Conservation (phyloP, 2,113 vertebrate species). For the Mormoops blainvillei region DNA sequence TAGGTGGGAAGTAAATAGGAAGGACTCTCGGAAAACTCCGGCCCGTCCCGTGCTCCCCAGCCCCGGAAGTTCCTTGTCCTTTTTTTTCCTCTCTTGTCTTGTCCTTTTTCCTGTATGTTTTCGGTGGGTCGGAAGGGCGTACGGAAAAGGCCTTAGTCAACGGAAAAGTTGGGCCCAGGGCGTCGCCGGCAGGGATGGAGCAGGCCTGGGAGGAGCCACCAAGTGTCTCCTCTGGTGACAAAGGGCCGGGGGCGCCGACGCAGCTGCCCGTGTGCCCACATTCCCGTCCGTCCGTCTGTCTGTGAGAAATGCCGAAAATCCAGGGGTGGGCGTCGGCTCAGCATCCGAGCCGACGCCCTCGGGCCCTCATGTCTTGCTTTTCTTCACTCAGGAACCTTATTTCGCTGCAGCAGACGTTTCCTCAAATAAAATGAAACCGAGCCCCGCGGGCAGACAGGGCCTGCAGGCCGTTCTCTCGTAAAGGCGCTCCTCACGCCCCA, state of each 20-base stretch:
- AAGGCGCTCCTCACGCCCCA: neutral
- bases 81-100: neutral
- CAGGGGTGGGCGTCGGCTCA: neutral
- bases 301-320: neutral
- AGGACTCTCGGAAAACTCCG: conserved; percentile 84
- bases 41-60: conserved; percentile 72
- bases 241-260: neutral
- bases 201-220: conserved; percentile 48
- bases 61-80: conserved; percentile 74
- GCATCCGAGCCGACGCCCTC: neutral
- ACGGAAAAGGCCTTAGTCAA: conserved; percentile 70
- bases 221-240: conserved; percentile 1
- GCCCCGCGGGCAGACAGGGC: conserved; percentile 18
- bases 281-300: neutral
- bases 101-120: conserved; percentile 42
- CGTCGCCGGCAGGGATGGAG: conserved; percentile 74
- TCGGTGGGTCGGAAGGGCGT: neutral
- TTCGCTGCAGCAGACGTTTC: conserved; percentile 60
- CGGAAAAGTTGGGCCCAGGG: conserved; percentile 76
- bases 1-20: conserved; percentile 89
- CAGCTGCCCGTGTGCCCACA: conserved; percentile 72
- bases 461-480: neutral
- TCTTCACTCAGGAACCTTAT: neutral
- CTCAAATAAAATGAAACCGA: conserved; percentile 51
- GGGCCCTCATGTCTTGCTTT: neutral